Base-by-base conservation (phyloP, 2,113 vertebrate species). In the Callopanchax toddi region DNA sequence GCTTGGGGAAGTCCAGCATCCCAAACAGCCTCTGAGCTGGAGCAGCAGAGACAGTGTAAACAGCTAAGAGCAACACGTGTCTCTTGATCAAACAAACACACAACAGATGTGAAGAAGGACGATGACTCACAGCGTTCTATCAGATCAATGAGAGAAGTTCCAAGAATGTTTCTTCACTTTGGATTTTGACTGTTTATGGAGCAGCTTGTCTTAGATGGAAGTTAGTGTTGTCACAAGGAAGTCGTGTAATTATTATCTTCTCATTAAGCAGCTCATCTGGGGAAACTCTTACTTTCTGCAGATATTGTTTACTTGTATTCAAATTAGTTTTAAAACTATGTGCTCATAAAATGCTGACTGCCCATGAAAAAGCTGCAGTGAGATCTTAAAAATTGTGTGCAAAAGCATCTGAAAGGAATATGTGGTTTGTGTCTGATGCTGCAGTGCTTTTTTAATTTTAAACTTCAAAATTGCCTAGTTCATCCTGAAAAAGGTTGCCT, bases 11-110 rank as follows among this genome's bases (percentile, higher is more conserved):
- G 21, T 53, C 42, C 6, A 55, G 70, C 73, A 69, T 86, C 81
- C 48, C 57, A 44, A 55, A 58, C 63, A 76, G 63, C 73, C 68
- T 78, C 37, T 53, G 68, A 75, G 85, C 66, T 36, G 61, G 65
- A 67, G 89, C 85, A 74, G 80, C 39, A 57, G 84, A 81, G 72
- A 52, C 56, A 81, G 79, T 68, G 77, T 88, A 93, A 93, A 91
- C 86, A 92, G 87, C 85, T 76, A 62, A 65, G 61, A 71, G 85
- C 86, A 71, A 43, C 60, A 85, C 76, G 74, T 67, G 62, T 82
- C 70, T 82, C 70, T 83, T 11, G 82, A 91, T 88, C 77, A 67
- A 57, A 59, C 55, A 65, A 54, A 83, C 81, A 92, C 87, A 89
- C 89, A 87, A 74, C 53, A 66, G 46, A 65, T 68, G 67, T 59